Evolutionary conservation across 1,140 invertebrate species (phyloP).

Genomic region (Venturia canescens): DNA sequence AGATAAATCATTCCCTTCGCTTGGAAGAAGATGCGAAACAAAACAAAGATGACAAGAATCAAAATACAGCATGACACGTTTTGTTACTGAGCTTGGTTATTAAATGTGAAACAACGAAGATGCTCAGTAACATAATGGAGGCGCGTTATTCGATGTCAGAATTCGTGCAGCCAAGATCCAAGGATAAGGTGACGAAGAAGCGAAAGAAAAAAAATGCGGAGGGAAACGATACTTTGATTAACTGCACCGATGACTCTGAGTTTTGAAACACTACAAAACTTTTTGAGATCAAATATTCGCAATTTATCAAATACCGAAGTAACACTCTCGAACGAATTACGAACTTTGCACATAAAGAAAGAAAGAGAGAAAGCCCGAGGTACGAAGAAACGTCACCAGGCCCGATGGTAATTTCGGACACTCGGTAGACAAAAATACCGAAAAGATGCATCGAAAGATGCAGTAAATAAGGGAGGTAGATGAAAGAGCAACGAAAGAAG

Average conservation of each 20-base stretch:
- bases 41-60: background rate
- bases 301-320: slow-evolving; percentile 1
- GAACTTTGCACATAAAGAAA: too few species aligned
- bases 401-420: background rate
- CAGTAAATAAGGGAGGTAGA: slow-evolving; percentile 42
- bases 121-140: background rate
- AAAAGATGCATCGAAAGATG: slow-evolving; percentile 13
- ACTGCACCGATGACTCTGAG: background rate
- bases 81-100: background rate
- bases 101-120: background rate
- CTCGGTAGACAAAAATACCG: background rate
- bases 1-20: slow-evolving; percentile 17
- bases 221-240: too few species aligned
- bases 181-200: background rate
- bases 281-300: background rate
- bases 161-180: background rate
- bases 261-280: background rate
- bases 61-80: background rate
- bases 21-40: background rate
- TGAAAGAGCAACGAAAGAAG: slow-evolving; percentile 51
- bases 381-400: background rate
- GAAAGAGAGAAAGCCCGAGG: background rate
- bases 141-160: background rate
- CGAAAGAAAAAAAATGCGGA: background rate
- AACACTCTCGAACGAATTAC: background rate